Evolutionary conservation across 1,140 invertebrate species (phyloP), one percentile per base, ranked within the genome.

Genomic region (Polypedilum pembai): DNA sequence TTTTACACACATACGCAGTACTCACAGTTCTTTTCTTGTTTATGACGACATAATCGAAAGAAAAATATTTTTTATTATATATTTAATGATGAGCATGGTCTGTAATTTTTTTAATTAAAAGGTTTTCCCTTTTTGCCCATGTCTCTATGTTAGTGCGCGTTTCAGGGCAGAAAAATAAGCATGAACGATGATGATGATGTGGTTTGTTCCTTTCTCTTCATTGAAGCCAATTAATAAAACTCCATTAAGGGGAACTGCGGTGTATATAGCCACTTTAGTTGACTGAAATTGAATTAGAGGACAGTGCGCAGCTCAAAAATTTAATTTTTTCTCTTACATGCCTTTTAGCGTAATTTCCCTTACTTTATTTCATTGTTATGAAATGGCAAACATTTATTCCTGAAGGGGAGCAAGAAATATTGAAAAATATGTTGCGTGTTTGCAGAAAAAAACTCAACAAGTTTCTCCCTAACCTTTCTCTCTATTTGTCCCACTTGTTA

Each of bases 71-170:
- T 10, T 20, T 21, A 3, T 3, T 33, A 33, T 33, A 33, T 18
- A 18, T 69, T 69, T 69, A 69, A 69, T 69, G 65, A 69, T 20
- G 20, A 69, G 65, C 20, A 69, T 21, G 20, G 65, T 20, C 20
- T 69, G 20, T 69, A 69, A 69, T 69, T 69, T 69, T 21, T 69
- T 18, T 69, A 69, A 69, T 69, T 69, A 69, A 69, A 69, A 21
- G 65, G 65, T 69, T 69, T 69, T 18, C 18, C 65, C 65, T 18
- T 69, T 7, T 18, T 69, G 65, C 65, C 24, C 24, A 33, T 33
- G 24, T 33, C 24, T 33, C 24, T 33, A 33, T 33, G 24, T 33
- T 1, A 33, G 24, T 33, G 24, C 24, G 24, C 24, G 24, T 33
- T 33, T 33, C 24, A 33, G 24, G 24, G 24, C 24, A 33, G 24